Percentiles rank a stretch among this genome's conserved stretches.
Conservation (phyloP, 2,113 vertebrate genomes). For the Oceanites oceanicus region DNA sequence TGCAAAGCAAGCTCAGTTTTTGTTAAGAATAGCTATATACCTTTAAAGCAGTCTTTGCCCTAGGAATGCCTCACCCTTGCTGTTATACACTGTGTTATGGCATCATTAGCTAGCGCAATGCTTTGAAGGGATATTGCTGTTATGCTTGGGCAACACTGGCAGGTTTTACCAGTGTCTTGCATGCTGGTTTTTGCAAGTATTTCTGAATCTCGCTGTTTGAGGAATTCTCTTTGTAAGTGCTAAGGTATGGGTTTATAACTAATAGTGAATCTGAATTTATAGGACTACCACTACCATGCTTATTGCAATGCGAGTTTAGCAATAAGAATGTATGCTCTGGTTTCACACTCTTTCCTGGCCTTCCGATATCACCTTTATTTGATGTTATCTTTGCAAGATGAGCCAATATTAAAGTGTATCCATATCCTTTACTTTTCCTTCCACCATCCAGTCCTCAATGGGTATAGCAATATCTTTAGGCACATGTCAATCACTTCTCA, state of each 20-base stretch:
- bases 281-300: not conserved
- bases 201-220: not conserved
- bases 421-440: not conserved
- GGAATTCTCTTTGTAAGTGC: not conserved
- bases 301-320: not conserved
- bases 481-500: not conserved
- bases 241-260: not conserved
- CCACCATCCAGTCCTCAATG: not conserved
- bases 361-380: not conserved
- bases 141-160: not conserved
- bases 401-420: not conserved
- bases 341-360: not conserved
- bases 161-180: not conserved
- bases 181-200: not conserved
- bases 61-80: not conserved
- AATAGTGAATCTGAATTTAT: not conserved
- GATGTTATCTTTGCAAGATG: not conserved
- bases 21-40: not conserved
- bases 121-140: not conserved
- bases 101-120: not conserved
- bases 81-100: fast-evolving
- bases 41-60: not conserved
- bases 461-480: not conserved
- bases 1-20: not conserved
- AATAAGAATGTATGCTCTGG: not conserved